These are phyloP conservation scores for Drosophila malerkotliana DNA, from an alignment of 1,140 invertebrate species.

Conservation along the genomic window DNA sequence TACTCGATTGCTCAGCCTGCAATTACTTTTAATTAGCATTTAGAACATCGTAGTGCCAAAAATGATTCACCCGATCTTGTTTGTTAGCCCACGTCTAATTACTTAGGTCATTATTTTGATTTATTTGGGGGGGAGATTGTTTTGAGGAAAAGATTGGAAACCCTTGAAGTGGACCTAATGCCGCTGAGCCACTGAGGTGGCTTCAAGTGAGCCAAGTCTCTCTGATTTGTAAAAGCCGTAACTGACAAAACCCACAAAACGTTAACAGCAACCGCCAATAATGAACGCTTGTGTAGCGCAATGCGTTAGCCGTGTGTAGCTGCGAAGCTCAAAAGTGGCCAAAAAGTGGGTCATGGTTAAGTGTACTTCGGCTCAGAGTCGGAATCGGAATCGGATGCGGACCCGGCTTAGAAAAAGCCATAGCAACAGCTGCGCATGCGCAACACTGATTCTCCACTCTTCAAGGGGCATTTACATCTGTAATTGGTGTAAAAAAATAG, in stretches of 20 bases:
- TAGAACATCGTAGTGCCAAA: conserved; percentile 48
- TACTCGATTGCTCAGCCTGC: conserved; percentile 24
- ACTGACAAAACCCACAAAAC: conserved; percentile 28
- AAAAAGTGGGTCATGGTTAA: conserved; percentile 80
- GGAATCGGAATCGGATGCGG: conserved; percentile 28
- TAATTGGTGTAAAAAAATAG: not conserved
- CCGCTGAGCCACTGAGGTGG: conserved; percentile 3
- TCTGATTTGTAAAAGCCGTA: conserved; percentile 28
- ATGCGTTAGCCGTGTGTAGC: conserved; percentile 39
- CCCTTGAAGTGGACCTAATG: conserved; percentile 28
- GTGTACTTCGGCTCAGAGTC: conserved; percentile 61
- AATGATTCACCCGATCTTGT: conserved; percentile 39
- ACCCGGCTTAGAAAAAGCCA: conserved; percentile 17
- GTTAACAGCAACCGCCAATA: conserved; percentile 31
- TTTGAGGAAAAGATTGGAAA: not conserved
- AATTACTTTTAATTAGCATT: conserved; percentile 72
- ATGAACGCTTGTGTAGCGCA: conserved; percentile 50
- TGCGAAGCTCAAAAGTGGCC: conserved; percentile 45
- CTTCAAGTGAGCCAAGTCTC: conserved; percentile 18
- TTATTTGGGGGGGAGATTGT: conserved; percentile 13
- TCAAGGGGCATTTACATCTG: not conserved
- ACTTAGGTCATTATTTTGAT: conserved; percentile 41
- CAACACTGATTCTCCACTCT: conserved; percentile 8
- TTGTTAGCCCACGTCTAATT: conserved; percentile 24
- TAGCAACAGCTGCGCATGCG: not conserved